Evolutionary conservation across 2,888 invertebrate species (phyloP), one percentile per base, ranked within the genome.

Genomic region (Oligia strigilis): DNA sequence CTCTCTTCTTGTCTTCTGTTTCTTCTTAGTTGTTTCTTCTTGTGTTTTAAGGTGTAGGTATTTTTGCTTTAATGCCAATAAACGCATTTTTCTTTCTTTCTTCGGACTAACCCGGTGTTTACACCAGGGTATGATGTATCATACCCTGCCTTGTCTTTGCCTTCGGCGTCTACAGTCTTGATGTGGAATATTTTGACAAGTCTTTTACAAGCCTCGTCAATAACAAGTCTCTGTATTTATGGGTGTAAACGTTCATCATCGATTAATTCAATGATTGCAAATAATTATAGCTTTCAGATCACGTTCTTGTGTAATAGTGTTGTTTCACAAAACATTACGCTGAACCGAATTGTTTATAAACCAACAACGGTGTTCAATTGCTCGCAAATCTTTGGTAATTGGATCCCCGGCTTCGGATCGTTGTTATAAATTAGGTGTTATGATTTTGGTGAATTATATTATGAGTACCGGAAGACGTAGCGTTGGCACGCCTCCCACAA

Each of bases 301-400:
- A 84, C 84, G 80, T 84, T 78, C 60, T 36, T 40, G 64, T 73
- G 52, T 46, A 75, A 72, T 69, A 65, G 75, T 40, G 14, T 77
- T 84, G 88, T 89, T 88, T 83, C 58, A 74, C 77, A 65, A 82
- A 86, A 89, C 83, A 86, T 78, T 66, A 80, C 77, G 76, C 55
- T 71, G 52, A 62, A 73, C 52, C 13, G 64, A 58, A 36, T 43
- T 77, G 77, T 81, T 88, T 83, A 81, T 79, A 83, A 88, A 82
- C 77, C 75, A 17, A 13, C 13, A 46, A 13, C 70, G 73, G 75
- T 66, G 67, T 67, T 78, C 49, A 40, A 52, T 72, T 76, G 65
- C 72, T 76, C 40, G 64, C 76, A 87, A 88, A 84, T 82, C 79
- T 72, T 76, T 55, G 62, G 40, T 76, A 66, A 86, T 72, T 29